Conservation (phyloP, 1,140 invertebrate species). For the Magallana gigas region DNA sequence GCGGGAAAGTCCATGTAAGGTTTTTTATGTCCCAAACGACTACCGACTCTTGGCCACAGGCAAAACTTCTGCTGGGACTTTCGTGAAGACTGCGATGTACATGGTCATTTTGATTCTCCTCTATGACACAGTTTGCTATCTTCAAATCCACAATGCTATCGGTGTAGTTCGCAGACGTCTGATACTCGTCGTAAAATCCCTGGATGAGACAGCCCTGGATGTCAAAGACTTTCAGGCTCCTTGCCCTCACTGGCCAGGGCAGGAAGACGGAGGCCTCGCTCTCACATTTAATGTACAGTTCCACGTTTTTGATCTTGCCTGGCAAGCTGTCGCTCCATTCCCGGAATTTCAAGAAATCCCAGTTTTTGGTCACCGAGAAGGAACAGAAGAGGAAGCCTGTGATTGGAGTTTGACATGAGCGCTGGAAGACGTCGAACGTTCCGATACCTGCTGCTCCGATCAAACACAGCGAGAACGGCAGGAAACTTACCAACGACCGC, state of each 20-base stretch:
- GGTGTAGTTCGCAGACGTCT: background rate
- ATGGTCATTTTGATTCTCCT: slow-evolving; percentile 1
- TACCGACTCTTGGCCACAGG: slow-evolving; percentile 1
- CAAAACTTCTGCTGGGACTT: background rate
- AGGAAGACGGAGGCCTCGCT: background rate
- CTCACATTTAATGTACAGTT: slow-evolving; percentile 16
- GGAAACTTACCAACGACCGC: background rate
- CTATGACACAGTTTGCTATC: slow-evolving; percentile 8
- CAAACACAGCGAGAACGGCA: background rate
- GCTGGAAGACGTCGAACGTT: background rate
- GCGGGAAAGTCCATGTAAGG: slow-evolving; percentile 18
- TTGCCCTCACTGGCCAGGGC: slow-evolving; percentile 3
- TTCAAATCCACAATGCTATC: slow-evolving; percentile 2
- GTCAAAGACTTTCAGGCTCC: slow-evolving; percentile 4
- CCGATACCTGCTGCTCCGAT: background rate
- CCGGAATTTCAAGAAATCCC: slow-evolving; percentile 18
- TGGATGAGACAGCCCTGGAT: background rate
- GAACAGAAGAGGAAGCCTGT: background rate
- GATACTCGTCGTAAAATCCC: slow-evolving; percentile 1
- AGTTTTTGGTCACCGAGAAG: background rate
- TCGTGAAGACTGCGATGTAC: background rate
- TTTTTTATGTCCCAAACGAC: slow-evolving; percentile 1
- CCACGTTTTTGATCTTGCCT: background rate
- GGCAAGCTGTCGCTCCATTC: slow-evolving; percentile 10
- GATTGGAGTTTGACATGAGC: background rate